Conservation (phyloP, 2,888 invertebrate genomes). For the Linnaemya vulpina region DNA sequence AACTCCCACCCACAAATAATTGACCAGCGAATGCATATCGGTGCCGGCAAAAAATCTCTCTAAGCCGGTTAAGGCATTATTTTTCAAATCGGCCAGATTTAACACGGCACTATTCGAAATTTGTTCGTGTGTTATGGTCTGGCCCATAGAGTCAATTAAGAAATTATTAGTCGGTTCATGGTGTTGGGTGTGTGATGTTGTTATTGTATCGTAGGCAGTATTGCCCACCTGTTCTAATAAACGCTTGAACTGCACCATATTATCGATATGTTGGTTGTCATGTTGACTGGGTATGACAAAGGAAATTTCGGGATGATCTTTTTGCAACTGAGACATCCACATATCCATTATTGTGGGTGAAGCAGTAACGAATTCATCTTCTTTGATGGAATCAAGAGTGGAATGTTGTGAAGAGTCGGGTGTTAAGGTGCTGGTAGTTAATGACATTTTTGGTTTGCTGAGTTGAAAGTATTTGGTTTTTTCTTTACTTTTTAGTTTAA, state of each 20-base stretch:
- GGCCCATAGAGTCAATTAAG: slow-evolving; percentile 73
- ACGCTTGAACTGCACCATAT: slow-evolving; percentile 81
- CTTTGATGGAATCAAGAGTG: slow-evolving; percentile 61
- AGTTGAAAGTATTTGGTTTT: slow-evolving; percentile 42
- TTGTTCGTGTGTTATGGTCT: slow-evolving; percentile 80
- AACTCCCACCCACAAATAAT: slow-evolving; percentile 83
- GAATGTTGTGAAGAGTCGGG: slow-evolving; percentile 55
- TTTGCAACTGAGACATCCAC: slow-evolving; percentile 77
- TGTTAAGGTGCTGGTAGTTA: slow-evolving; percentile 35
- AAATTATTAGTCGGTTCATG: slow-evolving; percentile 20
- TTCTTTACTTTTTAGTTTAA: neutral
- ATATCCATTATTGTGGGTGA: slow-evolving; percentile 73
- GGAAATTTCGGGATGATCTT: slow-evolving; percentile 80
- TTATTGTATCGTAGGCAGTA: slow-evolving; percentile 73
- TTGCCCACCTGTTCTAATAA: slow-evolving; percentile 79
- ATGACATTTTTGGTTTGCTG: slow-evolving; percentile 50
- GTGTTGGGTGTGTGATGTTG: slow-evolving; percentile 25
- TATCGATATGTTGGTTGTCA: slow-evolving; percentile 82
- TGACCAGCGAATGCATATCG: slow-evolving; percentile 81
- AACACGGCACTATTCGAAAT: slow-evolving; percentile 81
- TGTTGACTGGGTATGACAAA: slow-evolving; percentile 82
- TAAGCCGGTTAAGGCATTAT: slow-evolving; percentile 66
- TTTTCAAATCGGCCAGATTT: slow-evolving; percentile 78
- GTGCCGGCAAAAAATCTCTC: slow-evolving; percentile 80
- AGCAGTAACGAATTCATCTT: slow-evolving; percentile 68